phyloP scores from a whole-genome alignment of 1,140 invertebrate species.

The Asbolus verrucosus region DNA sequence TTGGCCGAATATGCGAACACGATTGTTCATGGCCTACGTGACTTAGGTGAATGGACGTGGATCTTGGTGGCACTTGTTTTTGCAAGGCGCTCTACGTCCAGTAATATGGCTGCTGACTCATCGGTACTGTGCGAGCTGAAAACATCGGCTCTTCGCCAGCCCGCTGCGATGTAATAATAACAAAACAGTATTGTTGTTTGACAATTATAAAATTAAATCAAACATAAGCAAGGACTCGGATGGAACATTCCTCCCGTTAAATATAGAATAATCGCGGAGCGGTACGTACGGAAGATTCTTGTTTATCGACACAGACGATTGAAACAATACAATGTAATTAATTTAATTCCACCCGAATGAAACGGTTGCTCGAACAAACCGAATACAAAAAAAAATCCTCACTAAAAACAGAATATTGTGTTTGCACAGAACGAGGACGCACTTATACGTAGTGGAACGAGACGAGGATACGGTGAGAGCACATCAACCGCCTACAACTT shows the following conservation, averaged over 20 bases:
- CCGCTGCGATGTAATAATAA: neutral
- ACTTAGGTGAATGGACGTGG: constrained; percentile 47
- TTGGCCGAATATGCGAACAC: constrained; percentile 28
- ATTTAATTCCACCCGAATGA: constrained; percentile 1
- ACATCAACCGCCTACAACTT: constrained; percentile 7
- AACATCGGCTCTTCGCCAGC: constrained; percentile 43
- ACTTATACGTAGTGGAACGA: neutral
- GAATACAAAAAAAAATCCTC: neutral
- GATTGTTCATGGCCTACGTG: constrained; percentile 47
- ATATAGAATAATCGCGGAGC: constrained; percentile 14
- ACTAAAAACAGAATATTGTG: neutral
- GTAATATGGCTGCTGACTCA: constrained; percentile 53
- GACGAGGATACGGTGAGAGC: neutral
- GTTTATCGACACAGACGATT: neutral
- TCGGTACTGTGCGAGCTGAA: constrained; percentile 50
- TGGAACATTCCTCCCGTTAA: constrained; percentile 31
- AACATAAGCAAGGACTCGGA: neutral
- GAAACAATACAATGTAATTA: constrained; percentile 2
- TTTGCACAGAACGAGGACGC: constrained; percentile 5
- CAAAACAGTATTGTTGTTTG: constrained; percentile 35
- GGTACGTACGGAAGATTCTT: constrained; percentile 1
- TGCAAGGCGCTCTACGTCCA: constrained; percentile 39
- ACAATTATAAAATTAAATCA: constrained; percentile 31
- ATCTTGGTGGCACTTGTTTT: constrained; percentile 47
- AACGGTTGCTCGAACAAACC: neutral